phyloP scores from a whole-genome alignment of 1,140 invertebrate genomes.

The Drosophila novamexicana region DNA sequence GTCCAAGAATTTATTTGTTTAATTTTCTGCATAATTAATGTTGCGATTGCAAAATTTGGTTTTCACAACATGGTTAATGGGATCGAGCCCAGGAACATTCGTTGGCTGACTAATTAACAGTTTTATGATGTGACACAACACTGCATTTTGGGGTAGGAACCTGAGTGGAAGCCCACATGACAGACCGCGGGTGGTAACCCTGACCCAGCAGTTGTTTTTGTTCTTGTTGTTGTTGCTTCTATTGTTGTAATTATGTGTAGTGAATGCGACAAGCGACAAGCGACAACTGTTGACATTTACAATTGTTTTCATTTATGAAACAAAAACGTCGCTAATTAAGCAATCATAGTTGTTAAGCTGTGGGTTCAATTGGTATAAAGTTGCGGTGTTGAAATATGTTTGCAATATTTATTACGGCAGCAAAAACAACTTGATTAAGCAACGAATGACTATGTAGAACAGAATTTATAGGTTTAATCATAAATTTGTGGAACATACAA shows the following conservation, averaged over 20 bases:
- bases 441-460: neutral
- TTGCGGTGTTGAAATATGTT: conserved; percentile 2
- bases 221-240: conserved; percentile 14
- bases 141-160: neutral
- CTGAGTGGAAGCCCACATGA: conserved; percentile 35
- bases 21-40: neutral
- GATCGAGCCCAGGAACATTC: conserved; percentile 28
- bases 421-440: neutral
- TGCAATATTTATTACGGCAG: neutral
- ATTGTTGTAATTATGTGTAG: conserved; percentile 59
- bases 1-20: neutral
- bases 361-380: conserved; percentile 3
- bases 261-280: conserved; percentile 50
- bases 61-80: neutral
- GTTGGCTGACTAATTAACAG: conserved; percentile 70
- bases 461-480: neutral
- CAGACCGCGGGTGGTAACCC: conserved; percentile 33
- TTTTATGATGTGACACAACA: conserved; percentile 56
- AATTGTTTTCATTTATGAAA: conserved; percentile 65
- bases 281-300: conserved; percentile 73
- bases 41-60: neutral
- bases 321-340: conserved; percentile 69
- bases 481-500: neutral
- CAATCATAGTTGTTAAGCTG: conserved; percentile 40
- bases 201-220: conserved; percentile 28